Percentiles rank a stretch among this genome's conserved stretches.
phyloP scores from a whole-genome alignment of 2,113 vertebrate genomes.

The Oryzias woworae region DNA sequence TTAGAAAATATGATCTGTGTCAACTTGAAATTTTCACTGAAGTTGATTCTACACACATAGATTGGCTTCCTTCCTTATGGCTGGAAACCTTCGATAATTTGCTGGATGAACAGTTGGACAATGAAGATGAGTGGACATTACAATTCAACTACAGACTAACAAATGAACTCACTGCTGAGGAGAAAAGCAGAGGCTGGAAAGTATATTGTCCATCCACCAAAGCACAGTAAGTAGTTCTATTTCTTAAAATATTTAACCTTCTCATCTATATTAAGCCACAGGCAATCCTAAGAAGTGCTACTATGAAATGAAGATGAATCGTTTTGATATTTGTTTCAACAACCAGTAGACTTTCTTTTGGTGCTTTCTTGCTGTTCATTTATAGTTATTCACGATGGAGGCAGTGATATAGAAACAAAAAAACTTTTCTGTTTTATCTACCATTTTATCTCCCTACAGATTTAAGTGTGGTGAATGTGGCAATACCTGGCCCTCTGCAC shows the following conservation, averaged over 20 bases:
- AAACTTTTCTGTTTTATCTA: neutral
- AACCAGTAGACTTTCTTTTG: too few species aligned
- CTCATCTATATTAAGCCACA: neutral
- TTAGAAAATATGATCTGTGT: too few species aligned
- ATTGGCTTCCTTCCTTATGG: constrained; percentile 59
- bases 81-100: constrained; percentile 39
- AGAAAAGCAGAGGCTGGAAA: constrained; percentile 60
- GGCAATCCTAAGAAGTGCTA: neutral
- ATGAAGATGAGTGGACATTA: constrained; percentile 59
- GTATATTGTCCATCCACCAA: constrained; percentile 23
- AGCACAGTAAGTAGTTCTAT: constrained; percentile 46
- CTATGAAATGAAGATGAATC: too few species aligned
- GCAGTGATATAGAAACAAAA: neutral
- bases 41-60: constrained; percentile 18
- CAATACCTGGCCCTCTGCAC: constrained; percentile 54
- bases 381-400: too few species aligned
- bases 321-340: too few species aligned
- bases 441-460: constrained; percentile 21
- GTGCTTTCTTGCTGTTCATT: too few species aligned
- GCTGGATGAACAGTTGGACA: constrained; percentile 50
- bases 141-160: constrained; percentile 58
- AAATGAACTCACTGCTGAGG: constrained; percentile 8
- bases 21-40: too few species aligned
- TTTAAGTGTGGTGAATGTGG: constrained; percentile 50
- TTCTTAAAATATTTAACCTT: neutral